These are phyloP conservation scores for Charanyca ferruginea DNA, from an alignment of 2,888 invertebrate genomes.

Conservation along the genomic window DNA sequence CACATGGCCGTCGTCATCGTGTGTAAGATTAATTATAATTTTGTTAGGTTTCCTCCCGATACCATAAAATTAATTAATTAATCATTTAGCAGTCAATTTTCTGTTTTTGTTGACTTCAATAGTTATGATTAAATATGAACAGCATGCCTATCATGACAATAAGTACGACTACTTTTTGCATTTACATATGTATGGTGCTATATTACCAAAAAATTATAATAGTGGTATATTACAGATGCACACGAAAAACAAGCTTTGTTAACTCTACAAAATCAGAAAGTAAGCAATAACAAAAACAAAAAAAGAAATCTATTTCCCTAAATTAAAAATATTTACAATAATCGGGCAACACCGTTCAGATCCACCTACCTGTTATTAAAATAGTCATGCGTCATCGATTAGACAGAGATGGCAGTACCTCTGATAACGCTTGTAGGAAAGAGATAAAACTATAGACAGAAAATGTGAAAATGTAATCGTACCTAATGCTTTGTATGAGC, in stretches of 20 bases:
- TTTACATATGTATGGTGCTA: too few species aligned
- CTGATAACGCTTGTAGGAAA: constrained; percentile 40
- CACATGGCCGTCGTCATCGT: not conserved
- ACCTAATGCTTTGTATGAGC: not conserved
- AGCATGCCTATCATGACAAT: too few species aligned
- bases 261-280: not conserved
- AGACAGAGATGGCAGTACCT: constrained; percentile 27
- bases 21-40: not conserved
- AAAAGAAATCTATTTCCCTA: not conserved
- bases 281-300: not conserved
- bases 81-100: not conserved
- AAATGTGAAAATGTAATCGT: not conserved
- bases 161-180: too few species aligned
- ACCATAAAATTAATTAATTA: not conserved
- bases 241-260: too few species aligned
- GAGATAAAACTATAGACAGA: constrained; percentile 24
- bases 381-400: constrained; percentile 62
- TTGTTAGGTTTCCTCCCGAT: constrained; percentile 5
- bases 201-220: too few species aligned
- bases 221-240: too few species aligned
- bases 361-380: constrained; percentile 56
- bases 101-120: not conserved
- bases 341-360: constrained; percentile 29
- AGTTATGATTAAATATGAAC: not conserved
- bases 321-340: not conserved